Conservation (phyloP, 2,113 vertebrate species). For the Craseonycteris thonglongyai region DNA sequence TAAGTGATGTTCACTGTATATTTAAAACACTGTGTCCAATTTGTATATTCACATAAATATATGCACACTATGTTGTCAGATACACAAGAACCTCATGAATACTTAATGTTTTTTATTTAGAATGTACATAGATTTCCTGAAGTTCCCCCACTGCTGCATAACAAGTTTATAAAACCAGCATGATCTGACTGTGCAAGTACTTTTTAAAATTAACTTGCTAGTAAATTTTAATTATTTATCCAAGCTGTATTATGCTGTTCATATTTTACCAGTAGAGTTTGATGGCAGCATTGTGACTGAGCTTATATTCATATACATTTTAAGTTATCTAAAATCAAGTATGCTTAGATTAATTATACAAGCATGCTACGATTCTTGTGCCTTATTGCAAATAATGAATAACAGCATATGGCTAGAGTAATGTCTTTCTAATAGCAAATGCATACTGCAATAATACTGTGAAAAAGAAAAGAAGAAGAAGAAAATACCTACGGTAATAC, state of each 20-base stretch:
- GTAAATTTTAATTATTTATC: conserved; percentile 42
- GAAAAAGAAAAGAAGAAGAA: neutral
- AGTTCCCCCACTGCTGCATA: conserved; percentile 13
- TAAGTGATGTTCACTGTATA: neutral
- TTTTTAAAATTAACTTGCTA: conserved; percentile 45
- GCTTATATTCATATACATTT: neutral
- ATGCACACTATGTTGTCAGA: neutral
- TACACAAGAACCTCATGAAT: conserved; percentile 42
- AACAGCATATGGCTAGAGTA: neutral
- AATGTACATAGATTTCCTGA: conserved; percentile 21
- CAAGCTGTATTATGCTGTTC: conserved; percentile 12
- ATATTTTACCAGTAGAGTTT: neutral
- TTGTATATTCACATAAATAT: conserved; percentile 25
- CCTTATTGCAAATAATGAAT: neutral
- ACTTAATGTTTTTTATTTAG: conserved; percentile 32
- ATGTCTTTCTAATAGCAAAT: neutral
- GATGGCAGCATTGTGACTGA: neutral
- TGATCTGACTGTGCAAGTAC: neutral
- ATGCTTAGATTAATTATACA: neutral
- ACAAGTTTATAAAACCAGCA: conserved; percentile 59
- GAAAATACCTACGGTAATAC: neutral
- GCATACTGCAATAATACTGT: neutral
- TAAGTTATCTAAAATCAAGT: neutral
- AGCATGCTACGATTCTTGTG: neutral
- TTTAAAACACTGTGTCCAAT: neutral